Evolutionary conservation across 2,113 vertebrate species (phyloP), one percentile per base, ranked within the genome.

Genomic region (Nesoenas mayeri): DNA sequence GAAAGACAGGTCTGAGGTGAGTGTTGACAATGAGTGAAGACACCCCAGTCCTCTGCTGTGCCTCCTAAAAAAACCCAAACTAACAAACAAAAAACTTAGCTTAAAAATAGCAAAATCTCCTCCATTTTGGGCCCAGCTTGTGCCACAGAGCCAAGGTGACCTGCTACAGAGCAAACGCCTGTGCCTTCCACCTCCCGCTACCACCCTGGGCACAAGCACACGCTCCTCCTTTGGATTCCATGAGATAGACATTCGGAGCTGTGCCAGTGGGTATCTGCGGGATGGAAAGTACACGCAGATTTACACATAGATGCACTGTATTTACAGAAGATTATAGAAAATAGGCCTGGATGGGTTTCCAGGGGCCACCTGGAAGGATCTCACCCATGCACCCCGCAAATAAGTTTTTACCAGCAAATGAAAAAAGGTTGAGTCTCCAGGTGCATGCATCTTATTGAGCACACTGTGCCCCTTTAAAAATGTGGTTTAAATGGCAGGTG

Each of bases 401-500:
- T 36, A 11, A 1, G 7, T 64, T 70, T 84, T 81, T 64, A 28
- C 24, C 29, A 42, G 29, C 66, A 95, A 94, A 87, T 26, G 15
- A 70, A 47, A n/a, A 84, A 38, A 75, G 34, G n/a, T 31, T 81
- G 75, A 48, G n/a, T 54, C n/a, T 79, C 66, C 79, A 87, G 61
- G n/a, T 82, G 50, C 12, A 6, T 69, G 31, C 21, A 40, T 72
- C 69, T 78, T 66, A 29, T 34, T 61, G 67, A 89, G n/a, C 36
- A 69, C 31, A 15, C 42, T 9, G 22, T 74, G 61, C 17, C 57
- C 56, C 79, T 89, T 80, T 44, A 84, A 86, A 74, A 85, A 83
- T 60, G 31, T 28, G 19, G 18, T 81, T 83, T 62, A 84, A 93
- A 79, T 74, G 44, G 88, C 57, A 91, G 70, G 83, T 81, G 88